Base-by-base conservation (phyloP, 2,113 vertebrate species). In the Hiodon tergisus region DNA sequence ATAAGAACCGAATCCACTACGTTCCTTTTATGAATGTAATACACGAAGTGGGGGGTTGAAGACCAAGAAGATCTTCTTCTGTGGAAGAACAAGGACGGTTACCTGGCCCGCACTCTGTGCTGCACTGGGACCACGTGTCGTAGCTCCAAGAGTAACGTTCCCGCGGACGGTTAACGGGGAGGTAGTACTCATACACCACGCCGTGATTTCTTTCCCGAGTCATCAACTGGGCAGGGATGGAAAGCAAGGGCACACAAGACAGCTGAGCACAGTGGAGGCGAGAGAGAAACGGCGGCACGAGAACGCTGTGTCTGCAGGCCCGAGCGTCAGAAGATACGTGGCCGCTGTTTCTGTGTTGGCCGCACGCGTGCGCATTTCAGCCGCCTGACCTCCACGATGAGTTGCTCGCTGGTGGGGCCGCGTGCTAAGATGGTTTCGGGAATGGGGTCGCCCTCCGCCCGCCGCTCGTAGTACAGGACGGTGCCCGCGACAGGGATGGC, bases 371-470 rank as follows among this genome's bases (percentile, higher is more conserved):
- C 63, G n/a, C 65, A 50, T 66, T 14, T 60, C 52, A 68, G 7
- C 67, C 8, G 2, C 71, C 76, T 89, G 80, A 98, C 96, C 93
- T 99, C 96, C 1, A 98, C 89, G 78, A 97, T n/a, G 0, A 98
- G 90, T 0, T 96, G 96, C 54, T 99, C 97, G 0, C 96, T 96
- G 72, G 92, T 98, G 8, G 96, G 96, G 0, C 96, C 96, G 0
- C 86, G 92, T 59, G 94, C 95, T 0, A 88, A 88, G 74, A 98
- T 90, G 51, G 88, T 88, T 82, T 99, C 96, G 0, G 95, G 93
- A 0, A 91, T 88, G 73, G 86, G 81, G 66, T 96, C 93, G 0
- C 95, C 94, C 83, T 98, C 95, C 0, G 87, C 77, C 0, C 94
- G 94, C 8, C 95, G 88, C 81, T 96, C 92, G 0, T 99, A 99